Conservation (phyloP, 2,113 vertebrate species). For the Sitta europaea region DNA sequence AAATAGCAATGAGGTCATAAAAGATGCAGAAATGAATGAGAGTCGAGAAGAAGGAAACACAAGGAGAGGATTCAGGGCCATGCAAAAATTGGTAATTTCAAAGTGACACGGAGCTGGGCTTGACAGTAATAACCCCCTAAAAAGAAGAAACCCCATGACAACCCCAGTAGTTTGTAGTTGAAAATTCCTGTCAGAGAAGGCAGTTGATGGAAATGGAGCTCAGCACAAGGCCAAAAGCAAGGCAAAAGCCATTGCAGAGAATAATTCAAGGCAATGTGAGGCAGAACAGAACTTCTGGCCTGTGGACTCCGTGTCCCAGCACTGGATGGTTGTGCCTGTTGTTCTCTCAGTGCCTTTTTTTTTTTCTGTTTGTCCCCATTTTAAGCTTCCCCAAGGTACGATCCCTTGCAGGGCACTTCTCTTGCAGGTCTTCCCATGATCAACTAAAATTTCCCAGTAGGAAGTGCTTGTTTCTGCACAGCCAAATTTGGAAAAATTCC, state of each 20-base stretch:
- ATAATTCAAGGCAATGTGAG: neutral
- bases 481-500: neutral
- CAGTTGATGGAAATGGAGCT: neutral
- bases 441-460: neutral
- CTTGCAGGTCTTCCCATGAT: neutral
- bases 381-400: neutral
- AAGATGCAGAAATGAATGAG: neutral
- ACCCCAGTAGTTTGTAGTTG: neutral
- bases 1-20: conserved; percentile 6
- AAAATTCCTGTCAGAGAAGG: neutral
- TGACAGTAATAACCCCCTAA: neutral
- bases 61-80: neutral
- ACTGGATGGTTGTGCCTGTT: neutral
- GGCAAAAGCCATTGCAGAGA: neutral
- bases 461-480: neutral
- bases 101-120: neutral
- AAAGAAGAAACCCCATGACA: neutral
- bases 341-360: neutral
- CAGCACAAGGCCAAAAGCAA: neutral
- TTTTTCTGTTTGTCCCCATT: neutral
- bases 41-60: neutral
- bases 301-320: rapidly evolving
- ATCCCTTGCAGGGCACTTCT: neutral
- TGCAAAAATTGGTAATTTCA: neutral
- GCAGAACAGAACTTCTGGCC: neutral